Evolutionary conservation across 1,140 invertebrate species (phyloP), one percentile per base, ranked within the genome.

Genomic region (Calosoma granatense): DNA sequence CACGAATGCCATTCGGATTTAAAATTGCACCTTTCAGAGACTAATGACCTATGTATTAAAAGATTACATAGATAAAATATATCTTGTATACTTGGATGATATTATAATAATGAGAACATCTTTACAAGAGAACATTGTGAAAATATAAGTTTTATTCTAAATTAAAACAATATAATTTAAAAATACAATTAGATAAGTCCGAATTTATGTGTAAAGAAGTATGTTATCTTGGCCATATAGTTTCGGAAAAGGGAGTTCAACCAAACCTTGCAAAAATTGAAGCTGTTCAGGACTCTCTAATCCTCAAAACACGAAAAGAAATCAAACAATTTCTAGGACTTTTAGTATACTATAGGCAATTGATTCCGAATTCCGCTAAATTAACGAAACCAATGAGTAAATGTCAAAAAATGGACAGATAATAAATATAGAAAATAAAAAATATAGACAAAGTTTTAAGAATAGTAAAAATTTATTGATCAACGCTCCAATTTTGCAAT

Each of bases 1-100:
- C 0, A 14, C 30, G 60, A 51, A 62, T 64, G 56, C 59, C 60
- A 1, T 43, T 63, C 12, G 61, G 65, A 1, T 15, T 64, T 3
- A 67, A 67, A 57, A 69, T 66, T 54, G 65, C 1, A 70, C 67
- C 15, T 74, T 77, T 60, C 68, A 74, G 62, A 56, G 70, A 54
- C 57, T 66, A 3, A 69, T 76, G 65, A 64, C 75, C 56, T 60
- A 39, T 0, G 63, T 70, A 1, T 64, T 75, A 4, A 60, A 47
- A 15, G 64, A 61, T 6, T 58, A 71, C 1, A 56, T 63, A 53
- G 59, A 61, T 12, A 53, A 58, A n/a, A 59, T 53, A 1, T 63
- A 61, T 41, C 63, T 65, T 15, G 64, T 72, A 0, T 77, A 77
- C 60, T 11, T 51, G 12, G 47, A 51, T 6, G 47, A 17, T 1